A percentile compares a stretch with the other conserved stretches of the same genome.
Evolutionary conservation across 37 sponge, comb jelly and placozoan genomes (phyloP).

Genomic region (Chondrosia reniformis): DNA sequence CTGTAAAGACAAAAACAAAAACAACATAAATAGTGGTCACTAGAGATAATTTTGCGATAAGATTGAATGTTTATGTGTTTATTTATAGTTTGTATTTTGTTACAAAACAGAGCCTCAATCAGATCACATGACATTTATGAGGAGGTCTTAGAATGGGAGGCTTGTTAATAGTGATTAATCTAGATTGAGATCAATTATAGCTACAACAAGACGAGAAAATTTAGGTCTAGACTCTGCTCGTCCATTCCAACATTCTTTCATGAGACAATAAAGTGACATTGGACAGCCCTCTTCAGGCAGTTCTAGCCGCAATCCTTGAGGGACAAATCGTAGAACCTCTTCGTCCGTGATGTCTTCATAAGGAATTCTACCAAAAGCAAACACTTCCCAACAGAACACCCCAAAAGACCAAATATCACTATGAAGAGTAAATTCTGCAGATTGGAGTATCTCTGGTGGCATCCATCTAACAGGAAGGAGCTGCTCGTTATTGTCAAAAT

Average conservation of each 20-base stretch:
- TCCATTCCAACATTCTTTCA: slow-evolving; percentile 72
- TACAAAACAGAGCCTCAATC: too few relatives aligned
- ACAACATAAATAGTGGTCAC: too few relatives aligned
- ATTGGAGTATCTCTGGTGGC: slow-evolving; percentile 78
- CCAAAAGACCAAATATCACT: slow-evolving; percentile 91
- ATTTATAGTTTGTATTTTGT: too few relatives aligned
- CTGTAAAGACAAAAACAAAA: too few relatives aligned
- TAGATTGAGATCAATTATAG: slow-evolving; percentile 34
- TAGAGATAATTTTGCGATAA: too few relatives aligned
- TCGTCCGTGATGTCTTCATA: slow-evolving; percentile 60
- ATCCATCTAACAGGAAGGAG: slow-evolving; percentile 89
- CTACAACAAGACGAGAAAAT: slow-evolving; percentile 45
- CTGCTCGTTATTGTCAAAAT: slow-evolving; percentile 78
- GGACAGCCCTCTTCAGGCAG: slow-evolving; percentile 61
- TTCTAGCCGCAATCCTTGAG: slow-evolving; percentile 44
- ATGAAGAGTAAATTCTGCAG: slow-evolving; percentile 73
- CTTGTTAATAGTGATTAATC: too few relatives aligned
- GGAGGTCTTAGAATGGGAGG: too few relatives aligned
- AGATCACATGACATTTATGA: too few relatives aligned
- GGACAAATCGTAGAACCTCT: slow-evolving; percentile 62
- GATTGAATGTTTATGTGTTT: too few relatives aligned
- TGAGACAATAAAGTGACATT: slow-evolving; percentile 30
- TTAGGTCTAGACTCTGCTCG: slow-evolving; percentile 56
- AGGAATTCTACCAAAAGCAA: slow-evolving; percentile 58
- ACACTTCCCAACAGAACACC: slow-evolving; percentile 90